These are phyloP conservation scores for Pelmatolapia mariae DNA, from an alignment of 2,113 vertebrate species.

Conservation along the genomic window DNA sequence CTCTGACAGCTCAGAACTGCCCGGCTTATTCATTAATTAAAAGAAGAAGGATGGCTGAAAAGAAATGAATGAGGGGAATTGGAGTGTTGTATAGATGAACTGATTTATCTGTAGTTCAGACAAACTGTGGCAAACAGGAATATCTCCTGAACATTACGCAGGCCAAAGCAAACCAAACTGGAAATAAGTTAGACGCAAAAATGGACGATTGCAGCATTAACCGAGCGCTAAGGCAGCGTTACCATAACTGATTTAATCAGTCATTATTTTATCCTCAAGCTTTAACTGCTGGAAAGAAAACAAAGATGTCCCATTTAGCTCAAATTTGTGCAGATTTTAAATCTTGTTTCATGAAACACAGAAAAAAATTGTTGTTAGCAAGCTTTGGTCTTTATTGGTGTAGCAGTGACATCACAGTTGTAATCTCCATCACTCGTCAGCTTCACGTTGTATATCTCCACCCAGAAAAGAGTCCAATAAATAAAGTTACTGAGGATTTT, in stretches of 20 bases:
- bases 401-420: not conserved
- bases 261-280: not conserved
- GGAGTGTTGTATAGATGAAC: not conserved
- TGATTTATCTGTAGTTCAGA: not conserved
- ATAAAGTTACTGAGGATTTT: not conserved
- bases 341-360: not conserved
- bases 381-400: not conserved
- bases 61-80: not conserved
- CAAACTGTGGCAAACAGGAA: not conserved
- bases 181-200: not conserved
- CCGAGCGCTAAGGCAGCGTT: not conserved
- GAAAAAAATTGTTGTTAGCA: not conserved
- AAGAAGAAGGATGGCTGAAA: conserved; percentile 14
- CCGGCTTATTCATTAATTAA: conserved; percentile 69
- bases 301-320: not conserved
- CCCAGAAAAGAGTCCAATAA: not conserved
- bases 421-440: not conserved
- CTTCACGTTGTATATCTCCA: not conserved
- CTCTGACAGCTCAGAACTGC: conserved; percentile 65
- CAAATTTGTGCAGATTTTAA: not conserved
- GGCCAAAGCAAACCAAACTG: not conserved
- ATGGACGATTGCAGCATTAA: not conserved
- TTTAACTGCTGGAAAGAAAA: not conserved
- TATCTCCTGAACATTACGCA: not conserved
- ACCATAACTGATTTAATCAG: not conserved